A percentile compares a stretch with the other conserved stretches of the same genome.
Conservation (phyloP, 2,888 invertebrate species). For the Lasioglossum leucozonium region DNA sequence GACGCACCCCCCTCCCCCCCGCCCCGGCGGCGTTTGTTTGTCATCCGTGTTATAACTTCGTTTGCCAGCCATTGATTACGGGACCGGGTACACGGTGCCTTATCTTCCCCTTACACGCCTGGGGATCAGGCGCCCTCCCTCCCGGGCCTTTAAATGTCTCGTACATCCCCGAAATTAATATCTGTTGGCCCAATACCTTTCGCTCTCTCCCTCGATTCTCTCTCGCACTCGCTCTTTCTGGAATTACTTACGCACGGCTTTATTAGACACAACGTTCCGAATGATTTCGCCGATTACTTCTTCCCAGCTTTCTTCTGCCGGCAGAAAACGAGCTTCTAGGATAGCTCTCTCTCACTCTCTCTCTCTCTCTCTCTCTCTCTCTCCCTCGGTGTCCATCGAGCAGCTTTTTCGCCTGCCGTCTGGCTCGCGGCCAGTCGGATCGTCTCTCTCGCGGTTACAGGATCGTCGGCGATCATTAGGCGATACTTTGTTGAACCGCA, state of each 20-base stretch:
- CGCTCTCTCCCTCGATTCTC: conserved; percentile 64
- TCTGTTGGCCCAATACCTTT: conserved; percentile 81
- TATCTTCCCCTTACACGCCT: conserved; percentile 83
- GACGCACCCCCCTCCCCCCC: conserved; percentile 20
- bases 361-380: background rate
- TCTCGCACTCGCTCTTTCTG: conserved; percentile 1
- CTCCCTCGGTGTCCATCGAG: background rate
- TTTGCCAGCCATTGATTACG: conserved; percentile 81
- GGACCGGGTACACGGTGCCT: conserved; percentile 78
- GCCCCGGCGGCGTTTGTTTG: conserved; percentile 68
- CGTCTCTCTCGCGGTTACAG: conserved; percentile 33
- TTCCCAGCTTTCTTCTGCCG: conserved; percentile 24
- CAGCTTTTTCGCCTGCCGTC: background rate
- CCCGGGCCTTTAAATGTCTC: conserved; percentile 80
- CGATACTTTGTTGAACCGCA: conserved; percentile 16
- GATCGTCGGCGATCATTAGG: conserved; percentile 32
- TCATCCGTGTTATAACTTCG: conserved; percentile 71
- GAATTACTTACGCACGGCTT: conserved; percentile 70
- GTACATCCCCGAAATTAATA: conserved; percentile 83
- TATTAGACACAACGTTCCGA: conserved; percentile 69
- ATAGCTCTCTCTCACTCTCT: background rate
- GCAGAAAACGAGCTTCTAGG: background rate
- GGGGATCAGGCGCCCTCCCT: conserved; percentile 79
- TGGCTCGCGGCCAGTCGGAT: conserved; percentile 18
- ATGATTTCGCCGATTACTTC: conserved; percentile 51